Conservation (phyloP, 2,797 vertebrate genomes). For the Harpagifer antarcticus region DNA sequence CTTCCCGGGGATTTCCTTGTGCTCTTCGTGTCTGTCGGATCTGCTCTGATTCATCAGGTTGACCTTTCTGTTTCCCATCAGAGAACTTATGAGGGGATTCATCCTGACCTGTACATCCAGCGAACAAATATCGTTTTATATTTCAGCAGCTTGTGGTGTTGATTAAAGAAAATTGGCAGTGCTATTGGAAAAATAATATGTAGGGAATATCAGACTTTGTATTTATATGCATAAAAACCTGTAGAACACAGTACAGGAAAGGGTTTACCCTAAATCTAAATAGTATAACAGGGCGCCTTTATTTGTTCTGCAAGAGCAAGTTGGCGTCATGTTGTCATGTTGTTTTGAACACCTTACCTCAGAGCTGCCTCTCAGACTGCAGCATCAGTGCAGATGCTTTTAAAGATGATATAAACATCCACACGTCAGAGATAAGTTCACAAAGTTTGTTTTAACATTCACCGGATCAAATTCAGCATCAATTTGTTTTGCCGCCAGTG, state of each 20-base stretch:
- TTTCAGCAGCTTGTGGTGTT: background rate
- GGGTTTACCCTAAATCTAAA: too few species aligned
- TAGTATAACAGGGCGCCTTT: background rate
- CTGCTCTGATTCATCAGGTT: conserved; percentile 50
- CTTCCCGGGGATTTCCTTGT: conserved; percentile 56
- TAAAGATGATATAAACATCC: background rate
- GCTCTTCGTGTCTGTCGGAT: conserved; percentile 41
- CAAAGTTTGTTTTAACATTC: conserved; percentile 2
- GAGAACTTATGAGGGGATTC: conserved; percentile 26
- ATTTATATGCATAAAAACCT: too few species aligned
- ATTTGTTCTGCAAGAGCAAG: background rate
- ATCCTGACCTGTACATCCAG: conserved; percentile 15
- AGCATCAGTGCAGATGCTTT: background rate
- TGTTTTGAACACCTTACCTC: background rate
- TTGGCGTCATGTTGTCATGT: background rate
- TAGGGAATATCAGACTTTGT: too few species aligned
- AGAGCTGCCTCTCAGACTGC: background rate
- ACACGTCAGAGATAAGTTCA: background rate
- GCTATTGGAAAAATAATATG: background rate
- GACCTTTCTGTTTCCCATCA: conserved; percentile 58
- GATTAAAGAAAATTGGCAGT: background rate
- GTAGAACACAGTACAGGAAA: too few species aligned
- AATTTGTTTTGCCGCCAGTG: conserved; percentile 6
- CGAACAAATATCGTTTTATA: background rate
- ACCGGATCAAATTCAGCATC: conserved; percentile 14